Evolutionary conservation across 2,797 vertebrate genomes (phyloP), one percentile per base, ranked within the genome.

Genomic region (Varecia variegata): DNA sequence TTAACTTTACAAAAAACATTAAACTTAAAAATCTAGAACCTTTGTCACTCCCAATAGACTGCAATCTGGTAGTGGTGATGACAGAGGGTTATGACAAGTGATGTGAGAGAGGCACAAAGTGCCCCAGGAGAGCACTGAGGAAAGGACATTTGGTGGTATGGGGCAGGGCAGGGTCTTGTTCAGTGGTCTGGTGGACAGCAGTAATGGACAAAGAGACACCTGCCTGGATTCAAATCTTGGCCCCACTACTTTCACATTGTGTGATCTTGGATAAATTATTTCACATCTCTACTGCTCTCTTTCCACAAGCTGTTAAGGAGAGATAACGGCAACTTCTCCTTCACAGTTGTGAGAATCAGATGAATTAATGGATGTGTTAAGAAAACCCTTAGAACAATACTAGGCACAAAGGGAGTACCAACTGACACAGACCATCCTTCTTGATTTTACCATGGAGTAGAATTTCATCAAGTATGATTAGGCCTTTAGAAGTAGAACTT

Each of bases 31-130:
- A 21, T 43, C 30, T 13, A 83, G 38, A 47, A 4, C 2, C 1
- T 43, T 54, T 85, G 7, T 47, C 3, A 47, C 4, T 86, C 4
- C 18, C 14, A 12, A 11, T 38, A 40, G 15, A 43, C 14, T 7
- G 25, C 14, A 52, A 20, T 52, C 25, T 5, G 52, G 13, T 5
- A 18, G 2, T 30, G 0, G 1, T 30, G 3, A 9, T 20, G 60
- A 54, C 32, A 5, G 25, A 23, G 11, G 14, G 25, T 83, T 50
- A 30, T 35, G 45, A 30, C 17, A 20, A 32, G 50, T 58, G 25
- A 58, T 5, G 2, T 56, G 30, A 81, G 20, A 43, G 5, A 56
- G 47, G 17, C 7, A 17, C 6, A n/a, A 13, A n/a, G 11, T 38
- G 12, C 1, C 10, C n/a, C 9, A 0, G 7, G 38, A n/a, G 12